These are phyloP conservation scores for Orchesella cincta DNA, from an alignment of 1,140 invertebrate species.

Conservation along the genomic window DNA sequence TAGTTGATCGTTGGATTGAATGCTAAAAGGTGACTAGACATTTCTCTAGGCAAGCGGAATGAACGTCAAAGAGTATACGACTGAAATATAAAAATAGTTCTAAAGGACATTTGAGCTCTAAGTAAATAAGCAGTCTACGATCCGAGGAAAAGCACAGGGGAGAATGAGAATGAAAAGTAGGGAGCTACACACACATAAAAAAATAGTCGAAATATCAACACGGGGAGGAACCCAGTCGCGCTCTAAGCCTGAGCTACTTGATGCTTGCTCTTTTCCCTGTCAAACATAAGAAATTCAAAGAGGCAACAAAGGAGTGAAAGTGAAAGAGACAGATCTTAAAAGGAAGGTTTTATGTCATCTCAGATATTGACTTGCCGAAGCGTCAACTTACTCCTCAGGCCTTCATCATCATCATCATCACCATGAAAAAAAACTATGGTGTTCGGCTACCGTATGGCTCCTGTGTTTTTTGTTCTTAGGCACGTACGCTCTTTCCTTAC, in stretches of 20 bases:
- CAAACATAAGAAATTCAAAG: conserved; percentile 10
- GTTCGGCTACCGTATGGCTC: no score
- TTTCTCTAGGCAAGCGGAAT: no score
- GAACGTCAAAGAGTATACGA: no score
- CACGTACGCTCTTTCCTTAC: no score
- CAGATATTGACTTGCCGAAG: neutral
- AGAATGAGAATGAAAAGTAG: neutral
- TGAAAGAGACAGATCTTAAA: neutral
- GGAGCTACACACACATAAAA: no score
- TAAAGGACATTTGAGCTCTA: conserved; percentile 14
- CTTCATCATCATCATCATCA: neutral
- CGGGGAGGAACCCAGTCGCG: no score
- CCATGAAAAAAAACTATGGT: no score
- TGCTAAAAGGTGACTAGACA: no score
- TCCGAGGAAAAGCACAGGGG: no score
- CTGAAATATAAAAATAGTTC: neutral
- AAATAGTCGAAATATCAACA: no score
- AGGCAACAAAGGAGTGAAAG: conserved; percentile 1
- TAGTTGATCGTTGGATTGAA: neutral
- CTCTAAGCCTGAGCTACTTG: conserved; percentile 1
- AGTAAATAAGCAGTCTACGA: conserved; percentile 6
- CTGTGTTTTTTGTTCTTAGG: no score
- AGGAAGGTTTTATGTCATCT: neutral
- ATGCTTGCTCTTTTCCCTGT: conserved; percentile 10
- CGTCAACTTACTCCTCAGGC: neutral